Conservation (phyloP, 1,140 invertebrate genomes). For the Macrostomum lignano region DNA sequence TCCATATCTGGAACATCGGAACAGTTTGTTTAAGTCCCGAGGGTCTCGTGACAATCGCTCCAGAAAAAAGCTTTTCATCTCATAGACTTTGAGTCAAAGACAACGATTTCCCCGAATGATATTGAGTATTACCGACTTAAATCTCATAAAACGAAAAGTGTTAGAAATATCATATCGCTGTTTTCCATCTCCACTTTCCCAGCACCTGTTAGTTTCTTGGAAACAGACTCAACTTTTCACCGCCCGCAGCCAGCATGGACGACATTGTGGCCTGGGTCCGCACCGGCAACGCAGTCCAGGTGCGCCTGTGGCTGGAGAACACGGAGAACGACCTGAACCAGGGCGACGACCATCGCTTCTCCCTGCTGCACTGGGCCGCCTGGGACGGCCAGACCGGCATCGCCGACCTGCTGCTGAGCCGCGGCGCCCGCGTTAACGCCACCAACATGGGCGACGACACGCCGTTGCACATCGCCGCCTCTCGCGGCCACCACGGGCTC, state of each 20-base stretch:
- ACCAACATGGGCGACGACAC: conserved; percentile 97
- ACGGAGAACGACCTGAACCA: conserved; percentile 97
- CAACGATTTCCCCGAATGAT: too few relatives aligned
- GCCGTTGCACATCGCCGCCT: conserved; percentile 70
- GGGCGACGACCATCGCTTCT: conserved; percentile 96
- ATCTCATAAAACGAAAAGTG: too few relatives aligned
- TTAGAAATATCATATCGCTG: too few relatives aligned
- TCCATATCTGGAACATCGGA: too few relatives aligned
- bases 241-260: too few relatives aligned
- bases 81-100: too few relatives aligned
- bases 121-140: too few relatives aligned
- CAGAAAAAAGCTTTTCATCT: too few relatives aligned
- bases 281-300: conserved; percentile 89
- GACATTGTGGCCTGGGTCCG: conserved; percentile 96
- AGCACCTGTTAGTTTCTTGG: conserved; percentile 4
- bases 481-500: conserved; percentile 76
- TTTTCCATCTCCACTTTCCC: too few relatives aligned
- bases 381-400: conserved; percentile 79
- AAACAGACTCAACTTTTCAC: conserved; percentile 7
- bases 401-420: conserved; percentile 61
- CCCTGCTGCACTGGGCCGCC: conserved; percentile 83
- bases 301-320: conserved; percentile 90
- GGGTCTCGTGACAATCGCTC: too few relatives aligned
- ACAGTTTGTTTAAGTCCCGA: too few relatives aligned
- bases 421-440: conserved; percentile 74